These are phyloP conservation scores for Glyptemys insculpta DNA, from an alignment of 2,797 vertebrate species.

Conservation along the genomic window DNA sequence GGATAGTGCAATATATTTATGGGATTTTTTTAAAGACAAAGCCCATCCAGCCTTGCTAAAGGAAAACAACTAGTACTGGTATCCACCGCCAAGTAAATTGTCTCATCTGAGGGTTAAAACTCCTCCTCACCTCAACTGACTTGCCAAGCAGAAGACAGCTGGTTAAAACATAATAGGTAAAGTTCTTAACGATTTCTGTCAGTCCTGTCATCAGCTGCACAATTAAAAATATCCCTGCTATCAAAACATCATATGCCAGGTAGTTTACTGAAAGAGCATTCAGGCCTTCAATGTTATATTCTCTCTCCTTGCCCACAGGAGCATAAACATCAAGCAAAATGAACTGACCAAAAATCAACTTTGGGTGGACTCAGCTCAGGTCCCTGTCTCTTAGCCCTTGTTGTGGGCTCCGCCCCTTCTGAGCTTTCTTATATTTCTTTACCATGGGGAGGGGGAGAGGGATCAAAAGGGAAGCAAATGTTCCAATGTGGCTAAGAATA, in stretches of 20 bases:
- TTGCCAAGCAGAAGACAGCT: background rate
- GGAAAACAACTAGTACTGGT: background rate
- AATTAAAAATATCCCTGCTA: background rate
- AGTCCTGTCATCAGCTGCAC: background rate
- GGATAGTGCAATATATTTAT: background rate
- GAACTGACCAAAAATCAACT: background rate
- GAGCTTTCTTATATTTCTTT: too few species aligned
- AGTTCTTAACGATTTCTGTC: background rate
- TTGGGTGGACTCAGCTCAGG: too few species aligned
- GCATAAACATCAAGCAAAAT: background rate
- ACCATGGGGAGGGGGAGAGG: too few species aligned
- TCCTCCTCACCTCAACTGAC: background rate
- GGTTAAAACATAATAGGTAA: background rate
- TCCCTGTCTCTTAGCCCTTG: too few species aligned
- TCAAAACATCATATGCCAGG: background rate
- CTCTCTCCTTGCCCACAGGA: background rate
- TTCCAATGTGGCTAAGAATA: too few species aligned
- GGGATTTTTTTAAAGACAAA: background rate
- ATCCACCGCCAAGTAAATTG: background rate
- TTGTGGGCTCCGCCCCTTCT: too few species aligned
- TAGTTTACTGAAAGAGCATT: background rate
- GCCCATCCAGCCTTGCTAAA: background rate
- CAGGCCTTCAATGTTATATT: background rate
- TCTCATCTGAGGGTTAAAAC: background rate
- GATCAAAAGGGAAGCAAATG: too few species aligned